These are phyloP conservation scores for Enteromius argenteus DNA, from an alignment of 2,797 vertebrate species.

Conservation along the genomic window DNA sequence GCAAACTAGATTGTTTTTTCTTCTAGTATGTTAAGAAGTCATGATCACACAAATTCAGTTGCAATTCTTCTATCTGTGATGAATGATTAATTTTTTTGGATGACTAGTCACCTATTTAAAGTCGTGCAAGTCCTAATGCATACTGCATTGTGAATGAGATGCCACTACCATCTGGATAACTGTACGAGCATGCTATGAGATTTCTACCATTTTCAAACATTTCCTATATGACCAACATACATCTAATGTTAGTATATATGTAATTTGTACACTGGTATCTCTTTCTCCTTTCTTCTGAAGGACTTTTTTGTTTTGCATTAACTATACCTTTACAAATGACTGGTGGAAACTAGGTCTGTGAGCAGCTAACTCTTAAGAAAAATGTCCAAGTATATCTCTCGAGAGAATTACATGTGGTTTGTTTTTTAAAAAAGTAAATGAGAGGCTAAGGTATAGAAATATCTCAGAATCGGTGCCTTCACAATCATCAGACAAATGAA, in stretches of 20 bases:
- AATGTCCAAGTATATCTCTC: constrained; percentile 1
- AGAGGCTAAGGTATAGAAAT: not conserved
- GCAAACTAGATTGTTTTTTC: not conserved
- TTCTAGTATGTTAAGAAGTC: not conserved
- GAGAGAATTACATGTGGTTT: not conserved
- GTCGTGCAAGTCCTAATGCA: not conserved
- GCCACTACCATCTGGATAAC: not conserved
- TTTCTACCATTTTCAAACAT: not conserved
- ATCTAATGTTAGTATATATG: not conserved
- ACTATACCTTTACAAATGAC: constrained; percentile 18
- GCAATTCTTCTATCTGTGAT: not conserved
- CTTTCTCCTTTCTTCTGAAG: not conserved
- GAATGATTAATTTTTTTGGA: not conserved
- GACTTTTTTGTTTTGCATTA: constrained; percentile 1
- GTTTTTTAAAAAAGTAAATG: not conserved
- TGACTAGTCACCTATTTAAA: constrained; percentile 9
- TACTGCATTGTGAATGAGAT: not conserved
- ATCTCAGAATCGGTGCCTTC: not conserved
- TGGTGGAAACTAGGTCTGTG: constrained; percentile 27
- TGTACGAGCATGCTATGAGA: not conserved
- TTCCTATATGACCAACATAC: not conserved
- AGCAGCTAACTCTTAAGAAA: constrained; percentile 23
- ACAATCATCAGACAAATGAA: not conserved
- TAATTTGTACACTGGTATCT: not conserved
- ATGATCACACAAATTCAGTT: not conserved